These are phyloP conservation scores for Myanophis thanlyinensis DNA, from an alignment of 2,113 vertebrate genomes.

Conservation along the genomic window DNA sequence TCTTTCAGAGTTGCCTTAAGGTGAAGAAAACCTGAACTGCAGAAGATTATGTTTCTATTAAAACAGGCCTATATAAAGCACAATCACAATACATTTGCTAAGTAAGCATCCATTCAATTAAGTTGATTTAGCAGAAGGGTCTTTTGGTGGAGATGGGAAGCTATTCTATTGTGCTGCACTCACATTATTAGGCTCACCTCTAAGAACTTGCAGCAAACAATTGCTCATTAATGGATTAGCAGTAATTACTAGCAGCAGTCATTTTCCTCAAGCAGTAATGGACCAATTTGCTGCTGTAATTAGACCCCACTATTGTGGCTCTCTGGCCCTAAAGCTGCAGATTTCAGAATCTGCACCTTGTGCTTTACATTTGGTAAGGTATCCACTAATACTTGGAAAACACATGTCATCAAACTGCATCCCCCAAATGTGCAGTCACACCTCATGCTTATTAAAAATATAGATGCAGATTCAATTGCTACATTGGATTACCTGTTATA, in stretches of 20 bases:
- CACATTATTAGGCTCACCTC: constrained; percentile 75
- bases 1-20: constrained; percentile 50
- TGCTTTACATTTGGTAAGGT: not conserved
- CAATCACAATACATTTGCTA: constrained; percentile 69
- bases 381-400: constrained; percentile 12
- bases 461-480: not conserved
- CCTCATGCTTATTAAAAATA: not conserved
- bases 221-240: constrained; percentile 85
- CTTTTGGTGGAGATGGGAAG: constrained; percentile 34
- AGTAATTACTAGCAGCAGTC: constrained; percentile 78
- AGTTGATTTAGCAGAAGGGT: constrained; percentile 59
- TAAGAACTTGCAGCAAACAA: constrained; percentile 81
- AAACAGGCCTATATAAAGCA: constrained; percentile 67
- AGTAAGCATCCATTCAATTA: constrained; percentile 67
- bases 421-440: not conserved
- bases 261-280: constrained; percentile 75
- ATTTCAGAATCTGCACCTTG: constrained; percentile 35
- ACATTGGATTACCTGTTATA: not conserved
- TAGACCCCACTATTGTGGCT: constrained; percentile 66
- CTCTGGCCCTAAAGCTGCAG: constrained; percentile 46
- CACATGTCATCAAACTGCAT: not conserved
- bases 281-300: constrained; percentile 78
- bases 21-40: constrained; percentile 47
- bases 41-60: constrained; percentile 65
- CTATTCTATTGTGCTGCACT: constrained; percentile 61